Evolutionary conservation across 2,113 vertebrate species (phyloP).

Genomic region (Trochalopteron elliotii): DNA sequence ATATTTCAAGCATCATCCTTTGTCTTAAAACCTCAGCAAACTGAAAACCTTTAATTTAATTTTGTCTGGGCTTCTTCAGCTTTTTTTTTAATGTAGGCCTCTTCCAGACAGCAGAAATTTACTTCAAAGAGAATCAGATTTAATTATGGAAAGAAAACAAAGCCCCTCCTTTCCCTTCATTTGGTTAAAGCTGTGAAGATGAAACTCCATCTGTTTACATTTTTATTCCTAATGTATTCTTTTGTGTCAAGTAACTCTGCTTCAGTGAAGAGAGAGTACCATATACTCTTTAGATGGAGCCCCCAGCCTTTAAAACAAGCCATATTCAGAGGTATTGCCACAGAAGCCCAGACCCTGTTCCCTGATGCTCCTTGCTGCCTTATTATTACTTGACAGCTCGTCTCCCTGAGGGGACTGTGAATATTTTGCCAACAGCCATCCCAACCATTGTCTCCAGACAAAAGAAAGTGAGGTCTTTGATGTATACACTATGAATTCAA

Average conservation of each 20-base stretch:
- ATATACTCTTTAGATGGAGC: not conserved
- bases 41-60: not conserved
- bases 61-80: not conserved
- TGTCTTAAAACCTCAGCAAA: not conserved
- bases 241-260: not conserved
- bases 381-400: constrained; percentile 32
- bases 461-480: not conserved
- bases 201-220: not conserved
- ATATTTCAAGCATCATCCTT: not conserved
- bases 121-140: not conserved
- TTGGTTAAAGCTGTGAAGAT: not conserved
- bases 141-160: not conserved
- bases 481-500: constrained; percentile 12
- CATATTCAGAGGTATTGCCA: not conserved
- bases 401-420: not conserved
- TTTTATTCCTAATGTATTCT: not conserved
- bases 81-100: not conserved
- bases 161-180: not conserved
- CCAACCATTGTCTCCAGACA: constrained; percentile 10
- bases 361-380: not conserved
- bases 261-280: not conserved
- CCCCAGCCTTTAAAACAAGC: not conserved
- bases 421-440: constrained; percentile 44
- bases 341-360: not conserved
- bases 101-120: not conserved